Conservation (phyloP, 2,888 invertebrate genomes). For the Acanthosepion esculentum region DNA sequence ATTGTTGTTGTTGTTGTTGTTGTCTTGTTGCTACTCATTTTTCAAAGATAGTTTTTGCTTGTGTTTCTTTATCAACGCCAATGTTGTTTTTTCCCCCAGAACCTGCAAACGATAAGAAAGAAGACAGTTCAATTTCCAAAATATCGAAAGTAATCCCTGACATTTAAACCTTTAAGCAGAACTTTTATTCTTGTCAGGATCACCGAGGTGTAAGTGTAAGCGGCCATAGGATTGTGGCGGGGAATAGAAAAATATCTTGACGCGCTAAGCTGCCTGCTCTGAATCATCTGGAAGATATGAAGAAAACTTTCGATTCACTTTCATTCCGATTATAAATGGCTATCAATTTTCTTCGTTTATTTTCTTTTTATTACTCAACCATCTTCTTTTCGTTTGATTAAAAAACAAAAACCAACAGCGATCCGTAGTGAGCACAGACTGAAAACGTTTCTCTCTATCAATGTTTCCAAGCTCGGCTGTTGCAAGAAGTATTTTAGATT, state of each 20-base stretch:
- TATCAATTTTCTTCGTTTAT: background rate
- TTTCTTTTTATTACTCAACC: background rate
- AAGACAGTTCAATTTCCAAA: background rate
- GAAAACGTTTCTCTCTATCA: too few species aligned
- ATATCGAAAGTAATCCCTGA: background rate
- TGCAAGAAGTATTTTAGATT: too few species aligned
- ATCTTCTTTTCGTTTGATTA: background rate
- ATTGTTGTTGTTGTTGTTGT: too few species aligned
- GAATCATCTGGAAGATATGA: background rate
- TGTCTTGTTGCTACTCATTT: too few species aligned
- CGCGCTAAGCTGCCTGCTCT: background rate
- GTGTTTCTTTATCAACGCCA: too few species aligned
- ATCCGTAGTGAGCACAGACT: too few species aligned
- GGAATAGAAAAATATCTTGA: background rate
- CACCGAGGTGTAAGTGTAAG: background rate
- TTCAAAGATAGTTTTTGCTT: too few species aligned
- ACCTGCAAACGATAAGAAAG: background rate
- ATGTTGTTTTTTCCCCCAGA: background rate
- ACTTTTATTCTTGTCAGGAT: slow-evolving; percentile 20
- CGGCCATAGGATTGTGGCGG: background rate
- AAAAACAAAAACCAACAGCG: too few species aligned
- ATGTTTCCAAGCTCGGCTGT: too few species aligned
- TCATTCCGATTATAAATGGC: background rate
- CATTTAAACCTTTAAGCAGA: slow-evolving; percentile 7
- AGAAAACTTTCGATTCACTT: background rate